Percentiles rank a stretch among this genome's conserved stretches.
Evolutionary conservation across 2,797 vertebrate species (phyloP).

Genomic region (Miichthys miiuy): DNA sequence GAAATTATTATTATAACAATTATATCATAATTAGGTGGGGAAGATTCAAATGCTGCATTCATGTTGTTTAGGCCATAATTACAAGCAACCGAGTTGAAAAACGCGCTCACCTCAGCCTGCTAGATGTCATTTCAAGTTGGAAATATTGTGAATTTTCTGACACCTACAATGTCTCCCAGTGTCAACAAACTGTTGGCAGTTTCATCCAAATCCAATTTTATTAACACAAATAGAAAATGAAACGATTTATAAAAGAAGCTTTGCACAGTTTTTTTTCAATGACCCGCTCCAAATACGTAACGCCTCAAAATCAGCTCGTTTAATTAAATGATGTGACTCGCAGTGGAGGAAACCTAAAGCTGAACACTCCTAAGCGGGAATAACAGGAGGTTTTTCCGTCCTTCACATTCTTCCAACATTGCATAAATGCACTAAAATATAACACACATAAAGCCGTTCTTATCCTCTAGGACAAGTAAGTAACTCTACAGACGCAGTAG

Average conservation of each 20-base stretch:
- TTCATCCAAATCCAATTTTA: not conserved
- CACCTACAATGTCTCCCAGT: not conserved
- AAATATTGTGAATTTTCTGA: not conserved
- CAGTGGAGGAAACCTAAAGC: not conserved
- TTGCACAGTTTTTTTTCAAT: not conserved
- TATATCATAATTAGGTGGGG: not conserved
- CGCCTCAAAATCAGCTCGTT: not conserved
- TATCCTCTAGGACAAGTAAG: not conserved
- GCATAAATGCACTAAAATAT: not conserved
- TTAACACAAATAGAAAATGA: not conserved
- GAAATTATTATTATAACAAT: not conserved
- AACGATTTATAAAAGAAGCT: not conserved
- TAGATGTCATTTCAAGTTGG: not conserved
- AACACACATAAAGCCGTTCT: not conserved
- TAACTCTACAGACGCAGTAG: not conserved
- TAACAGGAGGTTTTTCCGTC: not conserved
- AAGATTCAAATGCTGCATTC: not conserved
- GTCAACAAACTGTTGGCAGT: slow-evolving; percentile 2
- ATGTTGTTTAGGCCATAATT: not conserved
- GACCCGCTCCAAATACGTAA: not conserved
- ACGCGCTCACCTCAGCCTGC: not conserved
- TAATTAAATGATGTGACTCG: not conserved
- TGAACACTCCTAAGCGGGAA: not conserved
- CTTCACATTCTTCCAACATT: not conserved
- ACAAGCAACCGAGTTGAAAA: not conserved